Evolutionary conservation across 1,140 invertebrate genomes (phyloP).

Genomic region (Drosophila subobscura): DNA sequence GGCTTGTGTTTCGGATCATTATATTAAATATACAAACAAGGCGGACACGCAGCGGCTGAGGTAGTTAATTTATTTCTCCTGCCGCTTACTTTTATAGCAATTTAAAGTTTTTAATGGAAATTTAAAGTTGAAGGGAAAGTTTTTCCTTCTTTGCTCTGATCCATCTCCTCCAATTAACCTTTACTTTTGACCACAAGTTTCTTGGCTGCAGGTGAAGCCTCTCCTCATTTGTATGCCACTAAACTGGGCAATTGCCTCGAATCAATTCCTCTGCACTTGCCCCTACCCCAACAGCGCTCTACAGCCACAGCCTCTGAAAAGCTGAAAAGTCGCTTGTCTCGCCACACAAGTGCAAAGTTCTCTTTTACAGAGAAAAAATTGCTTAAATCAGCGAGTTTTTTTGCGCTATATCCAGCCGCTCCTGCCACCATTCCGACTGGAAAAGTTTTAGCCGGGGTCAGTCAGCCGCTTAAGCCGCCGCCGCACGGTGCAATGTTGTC

Average conservation of each 20-base stretch:
- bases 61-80: conserved; percentile 15
- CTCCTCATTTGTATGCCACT: conserved; percentile 67
- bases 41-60: no score
- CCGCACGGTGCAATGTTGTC: conserved; percentile 57
- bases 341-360: conserved; percentile 46
- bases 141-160: not conserved
- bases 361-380: conserved; percentile 40
- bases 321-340: conserved; percentile 55
- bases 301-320: conserved; percentile 44
- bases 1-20: conserved; percentile 12
- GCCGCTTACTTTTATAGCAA: no score
- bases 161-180: conserved; percentile 5
- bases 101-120: no score
- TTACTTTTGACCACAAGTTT: conserved; percentile 25
- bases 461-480: conserved; percentile 61
- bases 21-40: conserved; percentile 7
- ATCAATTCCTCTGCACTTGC: conserved; percentile 12
- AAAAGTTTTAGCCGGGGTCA: conserved; percentile 12
- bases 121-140: conserved; percentile 11
- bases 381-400: conserved; percentile 64
- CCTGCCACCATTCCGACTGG: not conserved
- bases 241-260: conserved; percentile 63
- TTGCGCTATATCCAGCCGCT: conserved; percentile 7
- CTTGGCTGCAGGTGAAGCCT: conserved; percentile 49
- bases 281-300: conserved; percentile 2